Percentiles rank a stretch among this genome's conserved stretches.
Conservation (phyloP, 2,888 invertebrate species). For the Falcaria lacertinaria region DNA sequence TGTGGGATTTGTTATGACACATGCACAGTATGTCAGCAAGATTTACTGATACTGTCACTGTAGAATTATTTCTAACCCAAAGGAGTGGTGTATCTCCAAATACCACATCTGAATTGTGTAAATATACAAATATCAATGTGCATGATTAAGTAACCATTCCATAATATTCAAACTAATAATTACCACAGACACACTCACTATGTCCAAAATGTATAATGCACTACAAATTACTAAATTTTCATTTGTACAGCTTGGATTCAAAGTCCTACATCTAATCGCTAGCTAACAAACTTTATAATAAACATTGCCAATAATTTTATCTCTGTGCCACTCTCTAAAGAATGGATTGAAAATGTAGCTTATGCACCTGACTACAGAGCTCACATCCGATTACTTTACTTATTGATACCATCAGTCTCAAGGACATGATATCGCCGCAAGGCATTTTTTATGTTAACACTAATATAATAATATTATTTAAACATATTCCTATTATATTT, state of each 20-base stretch:
- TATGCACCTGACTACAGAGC: constrained; percentile 27
- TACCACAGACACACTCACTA: constrained; percentile 64
- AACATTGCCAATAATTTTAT: constrained; percentile 53
- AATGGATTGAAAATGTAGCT: constrained; percentile 30
- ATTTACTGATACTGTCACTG: constrained; percentile 2
- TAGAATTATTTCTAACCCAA: too few relatives aligned
- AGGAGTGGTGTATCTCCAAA: constrained; percentile 12
- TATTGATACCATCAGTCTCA: constrained; percentile 73
- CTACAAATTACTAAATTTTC: constrained; percentile 72
- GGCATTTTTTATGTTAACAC: constrained; percentile 40
- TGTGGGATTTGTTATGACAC: not conserved
- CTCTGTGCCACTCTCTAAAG: constrained; percentile 34
- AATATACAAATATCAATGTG: constrained; percentile 39
- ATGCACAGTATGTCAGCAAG: too few relatives aligned
- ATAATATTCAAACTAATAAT: constrained; percentile 58
- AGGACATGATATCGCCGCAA: constrained; percentile 55
- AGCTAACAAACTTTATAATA: constrained; percentile 67
- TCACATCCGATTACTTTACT: constrained; percentile 32
- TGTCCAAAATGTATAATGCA: constrained; percentile 73
- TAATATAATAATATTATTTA: constrained; percentile 45
- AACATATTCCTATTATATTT: constrained; percentile 53
- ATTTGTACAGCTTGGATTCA: constrained; percentile 76
- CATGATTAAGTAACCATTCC: constrained; percentile 49
- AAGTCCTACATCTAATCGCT: constrained; percentile 74
- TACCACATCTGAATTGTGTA: constrained; percentile 14